Evolutionary conservation across 2,113 vertebrate species (phyloP), one percentile per base, ranked within the genome.

Genomic region (Paratilapia polleni): DNA sequence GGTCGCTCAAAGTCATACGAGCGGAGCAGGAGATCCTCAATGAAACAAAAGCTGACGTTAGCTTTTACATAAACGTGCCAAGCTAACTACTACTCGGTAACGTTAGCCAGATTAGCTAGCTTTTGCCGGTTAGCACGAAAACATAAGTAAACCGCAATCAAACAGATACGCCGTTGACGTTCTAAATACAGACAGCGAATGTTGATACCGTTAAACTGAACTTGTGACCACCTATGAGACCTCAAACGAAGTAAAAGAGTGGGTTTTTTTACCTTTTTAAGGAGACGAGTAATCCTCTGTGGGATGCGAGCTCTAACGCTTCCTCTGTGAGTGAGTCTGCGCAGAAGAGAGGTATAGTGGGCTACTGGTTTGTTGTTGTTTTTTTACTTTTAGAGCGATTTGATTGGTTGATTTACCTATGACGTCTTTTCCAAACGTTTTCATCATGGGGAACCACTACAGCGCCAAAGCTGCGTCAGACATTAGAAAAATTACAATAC

Each of bases 91-190:
- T 81, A 81, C 83, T 80, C 24, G 77, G 59, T 81, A 61, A 64
- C 78, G 49, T 77, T 89, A 89, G 82, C 89, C 15, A 34, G 77
- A 74, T 87, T 82, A 85, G 91, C 92, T 94, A 91, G 84, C 93
- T 34, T 17, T 84, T 78, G 76, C 92, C 91, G 92, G 92, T 89
- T 93, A 93, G 92, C 90, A 93, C 58, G 92, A 93, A 86, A 92
- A 87, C 79, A 78, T 4, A 75, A 61, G 34, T 58, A 59, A 9
- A 70, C 31, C 13, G 4, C 0, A 20, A 12, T 6, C 2, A 13
- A 4, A 13, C 14, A 1, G 8, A 4, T 1, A 15, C 6, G 14
- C 2, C 4, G 20, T 4, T 13, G 20, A 11, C 56, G n/a, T 38
- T 73, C 1, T 43, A 52, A 15, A 24, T 2, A 59, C 5, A 28